Evolutionary conservation across 2,113 vertebrate species (phyloP).

Genomic region (Trematocara unimaculatum): DNA sequence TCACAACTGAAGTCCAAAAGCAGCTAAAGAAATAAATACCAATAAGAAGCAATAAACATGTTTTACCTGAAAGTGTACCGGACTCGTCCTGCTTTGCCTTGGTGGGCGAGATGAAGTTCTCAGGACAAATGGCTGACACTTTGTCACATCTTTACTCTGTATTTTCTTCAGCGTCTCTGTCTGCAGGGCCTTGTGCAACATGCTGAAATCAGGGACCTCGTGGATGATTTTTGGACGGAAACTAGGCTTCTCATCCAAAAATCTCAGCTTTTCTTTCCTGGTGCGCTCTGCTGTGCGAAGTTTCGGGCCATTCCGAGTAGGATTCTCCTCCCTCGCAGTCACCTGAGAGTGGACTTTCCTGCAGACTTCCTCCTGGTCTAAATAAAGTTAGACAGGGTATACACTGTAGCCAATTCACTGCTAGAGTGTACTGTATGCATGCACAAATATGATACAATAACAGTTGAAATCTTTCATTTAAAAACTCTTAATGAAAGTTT

Average conservation of each 20-base stretch:
- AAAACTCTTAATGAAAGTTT: neutral
- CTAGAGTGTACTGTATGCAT: neutral
- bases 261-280: conserved; percentile 74
- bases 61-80: conserved; percentile 50
- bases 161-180: conserved; percentile 66
- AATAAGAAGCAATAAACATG: neutral
- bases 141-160: conserved; percentile 73
- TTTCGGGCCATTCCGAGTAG: conserved; percentile 27
- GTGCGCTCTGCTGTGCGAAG: conserved; percentile 70
- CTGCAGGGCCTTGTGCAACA: conserved; percentile 82
- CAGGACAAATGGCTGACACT: conserved; percentile 83
- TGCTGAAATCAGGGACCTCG: conserved; percentile 80
- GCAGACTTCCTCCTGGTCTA: conserved; percentile 79
- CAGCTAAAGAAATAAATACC: neutral
- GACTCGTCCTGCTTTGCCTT: conserved; percentile 46
- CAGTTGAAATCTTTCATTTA: neutral
- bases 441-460: neutral
- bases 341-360: conserved; percentile 76
- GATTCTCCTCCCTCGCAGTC: conserved; percentile 41
- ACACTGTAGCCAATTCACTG: neutral
- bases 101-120: conserved; percentile 75
- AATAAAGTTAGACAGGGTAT: neutral
- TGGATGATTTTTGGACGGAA: conserved; percentile 84
- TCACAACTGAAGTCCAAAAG: neutral
- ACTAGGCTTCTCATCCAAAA: conserved; percentile 79